A percentile compares a stretch with the other conserved stretches of the same genome.
These are phyloP conservation scores for Stichopus chloronotus DNA, from an alignment of 35 echinoderm and acorn worm species.

Conservation along the genomic window DNA sequence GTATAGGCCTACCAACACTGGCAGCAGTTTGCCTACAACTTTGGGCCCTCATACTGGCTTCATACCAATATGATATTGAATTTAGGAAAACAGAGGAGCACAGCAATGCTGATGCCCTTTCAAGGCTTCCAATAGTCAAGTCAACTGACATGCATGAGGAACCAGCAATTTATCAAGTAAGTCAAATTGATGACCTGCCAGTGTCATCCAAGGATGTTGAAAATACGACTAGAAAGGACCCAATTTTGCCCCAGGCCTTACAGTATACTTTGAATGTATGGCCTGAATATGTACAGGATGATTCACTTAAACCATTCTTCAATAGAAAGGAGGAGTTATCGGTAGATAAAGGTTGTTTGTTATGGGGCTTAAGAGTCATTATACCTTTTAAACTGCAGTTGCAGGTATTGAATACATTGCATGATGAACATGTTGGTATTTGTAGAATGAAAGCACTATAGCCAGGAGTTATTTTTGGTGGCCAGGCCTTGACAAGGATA, in stretches of 20 bases:
- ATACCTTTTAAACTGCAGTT: constrained; percentile 44
- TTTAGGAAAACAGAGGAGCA: constrained; percentile 18
- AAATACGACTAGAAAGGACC: constrained; percentile 12
- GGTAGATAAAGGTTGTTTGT: constrained; percentile 39
- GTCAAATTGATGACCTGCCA: constrained; percentile 20
- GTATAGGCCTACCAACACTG: not conserved
- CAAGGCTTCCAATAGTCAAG: constrained; percentile 45
- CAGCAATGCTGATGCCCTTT: constrained; percentile 65
- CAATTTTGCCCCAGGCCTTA: constrained; percentile 41
- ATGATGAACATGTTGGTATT: constrained; percentile 25
- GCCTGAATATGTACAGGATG: constrained; percentile 38
- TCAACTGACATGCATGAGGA: constrained; percentile 35
- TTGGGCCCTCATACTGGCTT: constrained; percentile 28
- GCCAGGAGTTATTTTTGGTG: not conserved
- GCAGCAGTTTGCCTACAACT: not conserved
- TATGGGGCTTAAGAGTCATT: constrained; percentile 54
- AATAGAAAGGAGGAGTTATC: constrained; percentile 39
- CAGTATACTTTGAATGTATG: constrained; percentile 26
- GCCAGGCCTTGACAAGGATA: not conserved
- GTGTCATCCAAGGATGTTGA: constrained; percentile 49
- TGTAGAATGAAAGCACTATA: not conserved
- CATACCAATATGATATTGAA: constrained; percentile 43
- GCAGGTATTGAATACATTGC: constrained; percentile 33
- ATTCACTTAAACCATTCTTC: constrained; percentile 25
- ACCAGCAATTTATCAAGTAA: constrained; percentile 22